Conservation (phyloP, 2,888 invertebrate species). For the Cryptus viduatorius region DNA sequence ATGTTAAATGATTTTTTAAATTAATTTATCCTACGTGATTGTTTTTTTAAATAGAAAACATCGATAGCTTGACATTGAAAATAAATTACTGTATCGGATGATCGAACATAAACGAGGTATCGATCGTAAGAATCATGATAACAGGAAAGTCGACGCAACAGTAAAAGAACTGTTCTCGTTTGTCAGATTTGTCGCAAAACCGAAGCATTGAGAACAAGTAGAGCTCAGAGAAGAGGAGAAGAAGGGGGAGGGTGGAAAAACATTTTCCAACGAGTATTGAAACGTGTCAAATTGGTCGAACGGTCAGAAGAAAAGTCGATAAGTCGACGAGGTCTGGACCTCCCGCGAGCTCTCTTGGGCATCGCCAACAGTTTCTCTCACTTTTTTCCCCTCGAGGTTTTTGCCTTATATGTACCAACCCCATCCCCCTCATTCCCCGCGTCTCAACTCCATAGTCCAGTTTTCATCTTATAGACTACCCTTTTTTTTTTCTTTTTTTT, state of each 20-base stretch:
- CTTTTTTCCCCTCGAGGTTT: slow-evolving; percentile 23
- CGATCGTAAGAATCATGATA: background rate
- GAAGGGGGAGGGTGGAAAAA: slow-evolving; percentile 29
- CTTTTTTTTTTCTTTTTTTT: slow-evolving; percentile 34
- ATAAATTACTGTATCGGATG: background rate
- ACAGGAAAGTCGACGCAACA: background rate
- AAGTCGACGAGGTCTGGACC: slow-evolving; percentile 53
- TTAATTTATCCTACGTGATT: no score
- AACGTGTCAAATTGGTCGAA: slow-evolving; percentile 64
- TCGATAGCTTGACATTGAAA: background rate
- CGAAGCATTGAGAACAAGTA: slow-evolving; percentile 20
- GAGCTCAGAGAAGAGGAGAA: slow-evolving; percentile 4
- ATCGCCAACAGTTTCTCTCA: slow-evolving; percentile 43
- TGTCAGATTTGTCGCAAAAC: slow-evolving; percentile 22
- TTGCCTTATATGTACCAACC: slow-evolving; percentile 37
- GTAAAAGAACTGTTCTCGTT: background rate
- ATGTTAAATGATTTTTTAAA: no score
- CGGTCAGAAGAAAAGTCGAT: slow-evolving; percentile 62
- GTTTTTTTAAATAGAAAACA: no score
- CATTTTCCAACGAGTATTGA: slow-evolving; percentile 57
- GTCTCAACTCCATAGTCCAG: slow-evolving; percentile 6
- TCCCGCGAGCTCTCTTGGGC: slow-evolving; percentile 30
- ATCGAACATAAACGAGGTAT: background rate
- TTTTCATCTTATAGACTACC: slow-evolving; percentile 39
- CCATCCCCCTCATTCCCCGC: background rate